Evolutionary conservation across 2,113 vertebrate genomes (phyloP).

Genomic region (Falco punctatus): DNA sequence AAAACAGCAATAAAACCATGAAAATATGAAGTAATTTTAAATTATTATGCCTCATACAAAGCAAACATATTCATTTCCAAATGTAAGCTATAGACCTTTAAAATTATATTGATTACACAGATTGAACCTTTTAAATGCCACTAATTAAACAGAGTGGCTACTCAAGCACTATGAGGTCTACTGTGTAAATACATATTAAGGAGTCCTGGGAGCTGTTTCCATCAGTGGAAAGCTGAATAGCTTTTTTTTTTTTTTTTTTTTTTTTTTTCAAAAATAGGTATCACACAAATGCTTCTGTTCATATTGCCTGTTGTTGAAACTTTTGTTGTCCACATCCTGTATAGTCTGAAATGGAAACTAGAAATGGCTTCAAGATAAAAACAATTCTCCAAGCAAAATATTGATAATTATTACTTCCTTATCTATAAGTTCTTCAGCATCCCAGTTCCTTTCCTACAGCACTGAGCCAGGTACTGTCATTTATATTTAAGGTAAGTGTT

Average conservation of each 20-base stretch:
- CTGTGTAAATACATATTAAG: neutral
- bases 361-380: neutral
- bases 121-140: neutral
- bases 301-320: neutral
- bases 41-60: neutral
- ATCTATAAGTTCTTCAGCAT: neutral
- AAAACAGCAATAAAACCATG: neutral
- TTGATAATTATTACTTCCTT: neutral
- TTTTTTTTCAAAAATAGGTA: neutral
- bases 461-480: neutral
- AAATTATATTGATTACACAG: constrained; percentile 3
- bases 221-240: neutral
- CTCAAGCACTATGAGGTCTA: neutral
- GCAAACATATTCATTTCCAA: neutral
- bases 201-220: neutral
- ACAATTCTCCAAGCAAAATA: neutral
- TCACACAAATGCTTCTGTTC: neutral
- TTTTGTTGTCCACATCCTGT: neutral
- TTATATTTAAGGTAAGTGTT: neutral
- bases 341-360: neutral
- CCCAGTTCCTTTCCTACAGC: neutral
- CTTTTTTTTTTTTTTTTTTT: neutral
- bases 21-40: neutral
- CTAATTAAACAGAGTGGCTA: neutral
- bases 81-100: neutral